phyloP scores from a whole-genome alignment of 2,888 invertebrate genomes.

The Dorcus parallelipipedus region DNA sequence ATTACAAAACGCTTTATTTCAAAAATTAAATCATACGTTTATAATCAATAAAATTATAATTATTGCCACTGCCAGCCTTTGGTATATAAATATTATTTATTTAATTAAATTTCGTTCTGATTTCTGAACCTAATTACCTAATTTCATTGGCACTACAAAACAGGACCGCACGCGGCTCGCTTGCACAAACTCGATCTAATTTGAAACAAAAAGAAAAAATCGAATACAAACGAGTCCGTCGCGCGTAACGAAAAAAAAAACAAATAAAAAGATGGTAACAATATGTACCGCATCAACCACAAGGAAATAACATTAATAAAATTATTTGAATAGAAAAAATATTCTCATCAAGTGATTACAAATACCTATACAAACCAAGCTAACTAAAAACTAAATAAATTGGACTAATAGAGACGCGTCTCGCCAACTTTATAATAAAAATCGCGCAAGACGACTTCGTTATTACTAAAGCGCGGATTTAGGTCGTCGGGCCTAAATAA shows the following conservation, averaged over 20 bases:
- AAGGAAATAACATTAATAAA: constrained; percentile 6
- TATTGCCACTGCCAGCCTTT: constrained; percentile 49
- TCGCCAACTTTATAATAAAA: neutral
- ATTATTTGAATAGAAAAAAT: constrained; percentile 7
- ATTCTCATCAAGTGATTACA: neutral
- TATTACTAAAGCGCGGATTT: neutral
- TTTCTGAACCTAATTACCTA: too few species aligned
- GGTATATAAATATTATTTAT: constrained; percentile 12
- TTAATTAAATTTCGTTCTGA: neutral
- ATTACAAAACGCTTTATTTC: constrained; percentile 8
- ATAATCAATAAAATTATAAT: constrained; percentile 14
- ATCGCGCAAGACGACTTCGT: neutral
- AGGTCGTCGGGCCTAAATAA: too few species aligned
- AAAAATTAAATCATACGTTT: constrained; percentile 1
- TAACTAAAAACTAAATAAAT: constrained; percentile 1
- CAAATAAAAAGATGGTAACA: constrained; percentile 14
- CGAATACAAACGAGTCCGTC: neutral
- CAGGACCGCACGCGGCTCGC: too few species aligned
- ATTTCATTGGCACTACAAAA: too few species aligned
- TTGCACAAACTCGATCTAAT: too few species aligned
- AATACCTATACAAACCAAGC: constrained; percentile 6
- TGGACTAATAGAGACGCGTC: neutral
- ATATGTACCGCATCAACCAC: constrained; percentile 15
- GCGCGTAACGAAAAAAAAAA: neutral
- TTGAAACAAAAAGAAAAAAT: too few species aligned